Evolutionary conservation across 92 coral and sea anemone genomes (phyloP).

Genomic region (Epizoanthus rinbou): DNA sequence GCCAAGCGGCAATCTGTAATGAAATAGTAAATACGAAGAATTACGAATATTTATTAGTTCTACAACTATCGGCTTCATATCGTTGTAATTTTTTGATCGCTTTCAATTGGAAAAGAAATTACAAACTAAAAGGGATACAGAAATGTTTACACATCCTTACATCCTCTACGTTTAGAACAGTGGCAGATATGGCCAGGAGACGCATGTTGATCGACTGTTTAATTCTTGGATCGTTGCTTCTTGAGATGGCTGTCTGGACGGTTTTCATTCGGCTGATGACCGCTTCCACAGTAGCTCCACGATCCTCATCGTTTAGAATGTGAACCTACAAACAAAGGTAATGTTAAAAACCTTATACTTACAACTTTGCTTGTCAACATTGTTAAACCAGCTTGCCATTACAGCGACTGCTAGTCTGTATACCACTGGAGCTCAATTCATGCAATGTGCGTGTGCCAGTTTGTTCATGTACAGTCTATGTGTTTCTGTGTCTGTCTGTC

Average conservation of each 20-base stretch:
- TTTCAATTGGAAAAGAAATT: neutral
- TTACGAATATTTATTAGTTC: neutral
- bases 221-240: slow-evolving; percentile 55
- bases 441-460: neutral
- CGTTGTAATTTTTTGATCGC: neutral
- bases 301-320: slow-evolving; percentile 85
- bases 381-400: neutral
- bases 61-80: neutral
- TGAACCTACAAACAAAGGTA: slow-evolving; percentile 63
- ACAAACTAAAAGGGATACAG: neutral
- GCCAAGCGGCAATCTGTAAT: slow-evolving; percentile 89
- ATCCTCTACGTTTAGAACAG: slow-evolving; percentile 93
- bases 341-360: no score
- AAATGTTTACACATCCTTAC: slow-evolving; percentile 56
- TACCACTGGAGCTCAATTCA: neutral
- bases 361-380: neutral
- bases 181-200: slow-evolving; percentile 92
- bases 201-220: slow-evolving; percentile 68
- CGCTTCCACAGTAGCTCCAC: slow-evolving; percentile 98
- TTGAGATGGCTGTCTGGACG: slow-evolving; percentile 84
- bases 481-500: neutral
- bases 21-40: neutral
- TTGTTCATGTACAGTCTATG: neutral
- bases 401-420: no score
- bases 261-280: slow-evolving; percentile 99